These are phyloP conservation scores for Corythaeola cristata DNA, from an alignment of 2,113 vertebrate genomes.

Conservation along the genomic window DNA sequence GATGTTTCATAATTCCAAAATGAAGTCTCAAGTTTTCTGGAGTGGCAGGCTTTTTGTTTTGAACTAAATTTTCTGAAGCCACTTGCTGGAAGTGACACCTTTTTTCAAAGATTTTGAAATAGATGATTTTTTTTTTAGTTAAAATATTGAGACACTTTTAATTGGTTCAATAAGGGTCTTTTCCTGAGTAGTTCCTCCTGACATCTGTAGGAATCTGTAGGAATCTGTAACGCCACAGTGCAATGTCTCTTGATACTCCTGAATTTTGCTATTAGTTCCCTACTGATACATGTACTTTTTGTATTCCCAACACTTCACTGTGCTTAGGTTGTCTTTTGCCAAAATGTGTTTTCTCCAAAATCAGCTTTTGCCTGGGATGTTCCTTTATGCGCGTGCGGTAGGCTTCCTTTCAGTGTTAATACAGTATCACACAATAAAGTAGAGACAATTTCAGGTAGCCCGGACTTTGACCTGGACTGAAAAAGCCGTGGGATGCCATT, in stretches of 20 bases:
- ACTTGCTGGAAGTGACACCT: background rate
- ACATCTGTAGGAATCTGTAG: background rate
- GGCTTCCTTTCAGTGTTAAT: background rate
- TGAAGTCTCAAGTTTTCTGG: background rate
- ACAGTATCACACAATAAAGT: background rate
- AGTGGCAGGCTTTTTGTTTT: background rate
- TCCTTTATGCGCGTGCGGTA: background rate
- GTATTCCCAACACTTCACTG: background rate
- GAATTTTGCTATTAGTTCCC: background rate
- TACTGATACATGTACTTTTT: background rate
- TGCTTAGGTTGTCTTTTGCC: background rate
- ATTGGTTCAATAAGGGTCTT: background rate
- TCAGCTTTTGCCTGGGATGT: background rate
- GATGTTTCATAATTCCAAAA: background rate
- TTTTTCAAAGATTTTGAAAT: background rate
- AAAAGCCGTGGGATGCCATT: background rate
- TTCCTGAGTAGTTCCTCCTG: background rate
- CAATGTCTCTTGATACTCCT: background rate
- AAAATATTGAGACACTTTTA: background rate
- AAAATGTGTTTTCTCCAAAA: background rate
- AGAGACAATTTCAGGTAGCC: background rate
- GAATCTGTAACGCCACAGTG: background rate
- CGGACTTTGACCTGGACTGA: background rate
- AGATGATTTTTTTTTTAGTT: background rate
- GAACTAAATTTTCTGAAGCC: background rate